Base-by-base conservation (phyloP, 2,888 invertebrate species). In the Steinernema carpocapsae region DNA sequence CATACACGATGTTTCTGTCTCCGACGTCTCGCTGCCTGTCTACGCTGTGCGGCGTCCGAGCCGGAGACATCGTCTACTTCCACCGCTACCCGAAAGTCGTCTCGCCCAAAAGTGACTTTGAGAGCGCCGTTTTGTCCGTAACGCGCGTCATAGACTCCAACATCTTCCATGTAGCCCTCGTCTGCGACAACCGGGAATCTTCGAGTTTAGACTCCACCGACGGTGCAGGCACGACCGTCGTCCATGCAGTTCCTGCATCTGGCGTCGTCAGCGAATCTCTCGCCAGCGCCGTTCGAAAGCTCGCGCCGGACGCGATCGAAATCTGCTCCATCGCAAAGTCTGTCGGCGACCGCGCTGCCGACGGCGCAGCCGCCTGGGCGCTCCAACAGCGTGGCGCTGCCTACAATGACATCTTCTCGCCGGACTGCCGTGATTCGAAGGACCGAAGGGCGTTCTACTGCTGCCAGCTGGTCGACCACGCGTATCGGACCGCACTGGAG, bases 391-490 rank as follows among this genome's bases (percentile, higher is more conserved):
- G 79, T 14, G 80, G 76, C 12, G 70, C 72, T 7, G 72, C 71
- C n/a, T 80, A 80, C 74, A 80, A 80, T 73, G 80, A 80, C 45
- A 29, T 79, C 19, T 80, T 81, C 51, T 71, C 77, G 56, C 72
- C 71, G 42, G 71, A 77, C 42, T 76, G 74, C 46, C 19, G 78
- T 12, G 76, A 80, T 48, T 77, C 79, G 42, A 71, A 64, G 3
- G 71, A 73, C 3, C 48, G 75, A 22, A 51, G 73, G 14, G 72
- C 81, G 1, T 80, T 76, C 32, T 80, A 80, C 48, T 80, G 80
- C 42, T 80, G 80, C 52, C 80, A 80, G 72, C 64, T 80, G 37
- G 74, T 77, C 1, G 59, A 64, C 26, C 45, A 59, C n/a, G 37
- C 56, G 37, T 74, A 56, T 59, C 29, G 51, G 2, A 14, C n/a